Evolutionary conservation across 2,113 vertebrate genomes (phyloP), one percentile per base, ranked within the genome.

Genomic region (Lagopus muta): DNA sequence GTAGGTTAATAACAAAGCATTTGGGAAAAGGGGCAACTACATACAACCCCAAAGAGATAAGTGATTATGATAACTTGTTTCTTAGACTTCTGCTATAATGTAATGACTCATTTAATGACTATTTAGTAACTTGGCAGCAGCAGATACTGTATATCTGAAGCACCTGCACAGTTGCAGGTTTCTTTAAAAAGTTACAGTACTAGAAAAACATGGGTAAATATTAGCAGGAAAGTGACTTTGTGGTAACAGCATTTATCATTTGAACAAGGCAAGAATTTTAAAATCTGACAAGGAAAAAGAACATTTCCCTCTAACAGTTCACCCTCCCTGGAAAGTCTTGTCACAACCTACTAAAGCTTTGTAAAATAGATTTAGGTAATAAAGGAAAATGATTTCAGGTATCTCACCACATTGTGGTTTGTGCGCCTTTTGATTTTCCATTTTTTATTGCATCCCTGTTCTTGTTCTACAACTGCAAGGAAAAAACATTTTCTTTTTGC

Each of bases 371-470:
- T n/a, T 30, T 22, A 78, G 14, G 79, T 72, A 73, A 71, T 13
- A 70, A 67, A 66, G 30, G 15, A 87, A 95, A 92, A 36, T 71
- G 45, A 61, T 28, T 72, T 18, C 36, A 54, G 24, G 15, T 43
- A 64, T 91, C 95, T 97, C 95, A 97, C 97, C 94, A 97, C 97
- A 98, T 27, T 95, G 97, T 10, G 64, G 96, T 84, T 93, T 97
- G 91, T 96, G 94, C 58, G 89, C 65, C 15, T 92, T 79, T 70
- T 88, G 83, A 92, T 15, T 83, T 94, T 95, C 96, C 97, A 98
- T 98, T 87, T 65, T 96, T 76, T 18, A 18, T 58, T 91, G 11
- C 73, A 77, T 81, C 72, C 19, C 64, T 93, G 66, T 73, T 91
- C 75, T 95, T 96, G 82, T 40, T 79, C 89, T 97, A 89, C 38